Conservation (phyloP, 1,140 invertebrate genomes). For the Spodoptera frugiperda region DNA sequence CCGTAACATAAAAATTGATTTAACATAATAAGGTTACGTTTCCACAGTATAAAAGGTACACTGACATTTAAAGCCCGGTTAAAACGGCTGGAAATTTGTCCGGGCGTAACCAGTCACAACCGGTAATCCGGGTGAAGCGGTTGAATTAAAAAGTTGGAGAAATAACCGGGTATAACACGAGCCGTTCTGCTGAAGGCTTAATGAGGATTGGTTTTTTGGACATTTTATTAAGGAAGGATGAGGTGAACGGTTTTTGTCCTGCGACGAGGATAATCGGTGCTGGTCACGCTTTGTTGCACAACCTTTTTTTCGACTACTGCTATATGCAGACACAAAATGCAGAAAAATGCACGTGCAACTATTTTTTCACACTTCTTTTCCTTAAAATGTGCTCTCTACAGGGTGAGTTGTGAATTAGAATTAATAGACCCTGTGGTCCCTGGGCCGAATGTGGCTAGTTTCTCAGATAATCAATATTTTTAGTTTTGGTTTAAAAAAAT, state of each 20-base stretch:
- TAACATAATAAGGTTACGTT: conserved; percentile 30
- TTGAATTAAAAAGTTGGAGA: conserved; percentile 46
- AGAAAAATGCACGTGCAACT: too few relatives aligned
- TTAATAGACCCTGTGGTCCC: too few relatives aligned
- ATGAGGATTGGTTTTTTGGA: conserved; percentile 41
- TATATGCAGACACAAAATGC: too few relatives aligned
- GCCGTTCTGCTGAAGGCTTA: conserved; percentile 33
- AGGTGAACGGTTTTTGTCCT: background rate
- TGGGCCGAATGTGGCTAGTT: too few relatives aligned
- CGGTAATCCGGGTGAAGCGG: conserved; percentile 44
- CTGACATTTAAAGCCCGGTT: conserved; percentile 43
- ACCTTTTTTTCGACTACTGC: too few relatives aligned
- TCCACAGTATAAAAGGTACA: conserved; percentile 29
- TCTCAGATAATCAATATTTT: too few relatives aligned
- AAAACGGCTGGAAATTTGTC: conserved; percentile 40
- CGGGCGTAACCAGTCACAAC: conserved; percentile 42
- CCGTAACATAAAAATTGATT: conserved; percentile 38
- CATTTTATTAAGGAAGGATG: conserved; percentile 27
- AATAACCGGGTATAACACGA: conserved; percentile 43
- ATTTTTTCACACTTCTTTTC: too few relatives aligned
- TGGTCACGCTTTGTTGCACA: background rate
- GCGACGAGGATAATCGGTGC: background rate
- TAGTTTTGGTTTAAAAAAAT: too few relatives aligned
- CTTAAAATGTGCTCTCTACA: too few relatives aligned
- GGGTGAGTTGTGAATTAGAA: too few relatives aligned